phyloP scores from a whole-genome alignment of 92 coral and sea anemone species.

The Bergia sp. region DNA sequence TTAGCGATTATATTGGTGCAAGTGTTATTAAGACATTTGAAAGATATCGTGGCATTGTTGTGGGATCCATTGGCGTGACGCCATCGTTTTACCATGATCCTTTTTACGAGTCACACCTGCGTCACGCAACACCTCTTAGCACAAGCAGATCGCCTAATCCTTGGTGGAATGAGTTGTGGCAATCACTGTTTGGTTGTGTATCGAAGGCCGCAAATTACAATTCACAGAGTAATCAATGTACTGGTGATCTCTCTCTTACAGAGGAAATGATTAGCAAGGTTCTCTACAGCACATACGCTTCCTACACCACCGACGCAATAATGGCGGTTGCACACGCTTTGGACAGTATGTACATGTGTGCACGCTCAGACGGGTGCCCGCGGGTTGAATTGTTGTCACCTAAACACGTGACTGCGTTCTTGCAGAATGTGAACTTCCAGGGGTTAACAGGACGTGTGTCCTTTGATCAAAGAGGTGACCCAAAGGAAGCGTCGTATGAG shows the following conservation, averaged over 20 bases:
- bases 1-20: slow-evolving; percentile 84
- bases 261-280: slow-evolving; percentile 46
- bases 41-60: slow-evolving; percentile 62
- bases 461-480: slow-evolving; percentile 73
- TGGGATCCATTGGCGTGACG: slow-evolving; percentile 68
- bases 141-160: slow-evolving; percentile 29
- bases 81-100: slow-evolving; percentile 60
- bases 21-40: slow-evolving; percentile 69
- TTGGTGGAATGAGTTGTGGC: slow-evolving; percentile 62
- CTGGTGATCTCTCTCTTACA: slow-evolving; percentile 54
- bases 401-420: slow-evolving; percentile 52
- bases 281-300: slow-evolving; percentile 62
- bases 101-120: slow-evolving; percentile 55
- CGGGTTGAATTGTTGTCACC: slow-evolving; percentile 53
- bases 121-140: slow-evolving; percentile 51
- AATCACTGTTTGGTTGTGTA: slow-evolving; percentile 38
- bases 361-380: slow-evolving; percentile 55
- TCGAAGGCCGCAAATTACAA: too few species aligned
- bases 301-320: slow-evolving; percentile 75
- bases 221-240: slow-evolving; percentile 20
- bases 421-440: slow-evolving; percentile 66
- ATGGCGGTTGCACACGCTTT: slow-evolving; percentile 76
- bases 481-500: slow-evolving; percentile 69
- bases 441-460: slow-evolving; percentile 71
- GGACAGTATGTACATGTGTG: slow-evolving; percentile 68